Conservation (phyloP, 2,113 vertebrate genomes). For the Diadophis punctatus region DNA sequence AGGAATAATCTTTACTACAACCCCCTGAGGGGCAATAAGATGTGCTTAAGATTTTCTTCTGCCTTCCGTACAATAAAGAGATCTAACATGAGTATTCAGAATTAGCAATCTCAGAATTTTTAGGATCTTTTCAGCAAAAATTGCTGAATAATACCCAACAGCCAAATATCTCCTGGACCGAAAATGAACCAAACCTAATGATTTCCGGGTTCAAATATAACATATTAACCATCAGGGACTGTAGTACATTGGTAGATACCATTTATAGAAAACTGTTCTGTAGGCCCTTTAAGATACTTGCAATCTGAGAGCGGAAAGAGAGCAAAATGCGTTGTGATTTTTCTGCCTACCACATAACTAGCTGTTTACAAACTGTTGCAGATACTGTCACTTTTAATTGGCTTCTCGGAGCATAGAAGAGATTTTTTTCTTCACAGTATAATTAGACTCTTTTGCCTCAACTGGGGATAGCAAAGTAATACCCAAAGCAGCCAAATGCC, state of each 20-base stretch:
- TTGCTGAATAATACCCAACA: neutral
- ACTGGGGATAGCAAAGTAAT: conserved; percentile 26
- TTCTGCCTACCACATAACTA: conserved; percentile 39
- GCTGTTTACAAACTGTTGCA: conserved; percentile 42
- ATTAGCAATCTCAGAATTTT: neutral
- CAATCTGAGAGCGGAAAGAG: conserved; percentile 25
- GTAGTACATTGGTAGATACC: neutral
- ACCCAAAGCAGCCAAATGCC: conserved; percentile 37
- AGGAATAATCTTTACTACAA: neutral
- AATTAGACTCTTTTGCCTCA: conserved; percentile 37
- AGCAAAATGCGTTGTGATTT: conserved; percentile 41
- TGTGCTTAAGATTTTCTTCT: neutral
- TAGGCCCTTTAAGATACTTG: conserved; percentile 21
- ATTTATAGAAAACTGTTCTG: neutral
- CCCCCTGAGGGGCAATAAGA: neutral
- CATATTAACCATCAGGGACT: neutral
- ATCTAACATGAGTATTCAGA: neutral
- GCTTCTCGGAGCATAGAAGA: conserved; percentile 37
- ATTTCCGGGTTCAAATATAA: neutral
- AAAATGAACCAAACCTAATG: neutral
- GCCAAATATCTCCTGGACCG: neutral
- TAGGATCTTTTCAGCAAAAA: neutral
- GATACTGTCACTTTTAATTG: conserved; percentile 46
- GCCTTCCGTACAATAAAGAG: neutral
- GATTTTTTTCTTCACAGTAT: conserved; percentile 29